Evolutionary conservation across 2,797 vertebrate genomes (phyloP).

Genomic region (Thripadectes ignobilis): DNA sequence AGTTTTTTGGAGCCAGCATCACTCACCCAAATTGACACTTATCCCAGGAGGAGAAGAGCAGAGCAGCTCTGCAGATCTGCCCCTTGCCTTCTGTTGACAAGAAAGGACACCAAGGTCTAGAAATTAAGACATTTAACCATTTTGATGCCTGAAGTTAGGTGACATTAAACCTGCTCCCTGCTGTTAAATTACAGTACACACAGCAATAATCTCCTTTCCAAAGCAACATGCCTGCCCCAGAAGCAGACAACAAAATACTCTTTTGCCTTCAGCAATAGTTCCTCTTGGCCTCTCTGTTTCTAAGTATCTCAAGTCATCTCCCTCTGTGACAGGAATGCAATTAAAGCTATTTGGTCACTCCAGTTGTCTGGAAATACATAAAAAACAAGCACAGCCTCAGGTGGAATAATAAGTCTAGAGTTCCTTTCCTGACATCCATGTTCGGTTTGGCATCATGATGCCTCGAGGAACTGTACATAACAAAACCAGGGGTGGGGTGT

Average conservation of each 20-base stretch:
- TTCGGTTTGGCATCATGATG: not conserved
- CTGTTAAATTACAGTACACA: not conserved
- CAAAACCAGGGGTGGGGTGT: rapidly evolving
- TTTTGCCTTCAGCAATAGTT: not conserved
- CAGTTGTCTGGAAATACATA: not conserved
- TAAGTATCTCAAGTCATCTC: not conserved
- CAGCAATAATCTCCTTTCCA: not conserved
- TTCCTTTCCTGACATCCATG: not conserved
- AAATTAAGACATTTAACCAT: not conserved
- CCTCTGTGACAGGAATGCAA: not conserved
- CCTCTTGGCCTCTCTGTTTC: not conserved
- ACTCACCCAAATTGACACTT: not conserved
- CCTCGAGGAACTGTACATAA: not conserved
- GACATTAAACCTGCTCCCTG: not conserved
- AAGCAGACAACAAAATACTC: not conserved
- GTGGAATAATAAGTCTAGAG: not conserved
- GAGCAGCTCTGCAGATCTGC: not conserved
- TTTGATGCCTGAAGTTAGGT: not conserved
- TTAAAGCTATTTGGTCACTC: not conserved
- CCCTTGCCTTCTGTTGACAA: not conserved
- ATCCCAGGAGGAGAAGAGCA: not conserved
- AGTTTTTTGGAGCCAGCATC: not conserved
- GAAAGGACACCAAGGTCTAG: not conserved
- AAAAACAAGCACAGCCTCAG: not conserved
- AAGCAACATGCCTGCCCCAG: not conserved